Base-by-base conservation (phyloP, 1,140 invertebrate genomes). In the Meloidogyne chitwoodi region DNA sequence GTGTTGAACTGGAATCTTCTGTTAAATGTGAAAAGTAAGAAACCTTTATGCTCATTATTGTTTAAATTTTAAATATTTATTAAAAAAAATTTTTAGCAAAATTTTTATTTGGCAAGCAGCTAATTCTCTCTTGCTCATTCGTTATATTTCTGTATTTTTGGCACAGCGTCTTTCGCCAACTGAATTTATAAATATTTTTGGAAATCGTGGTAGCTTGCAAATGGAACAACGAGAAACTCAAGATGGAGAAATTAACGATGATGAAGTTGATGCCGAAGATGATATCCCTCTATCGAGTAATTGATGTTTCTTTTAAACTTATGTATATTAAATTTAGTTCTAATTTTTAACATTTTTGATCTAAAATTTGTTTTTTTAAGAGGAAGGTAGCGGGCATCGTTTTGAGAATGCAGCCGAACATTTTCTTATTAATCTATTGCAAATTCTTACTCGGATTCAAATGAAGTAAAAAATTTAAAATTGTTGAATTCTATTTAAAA, bases 71-170 rank as follows among this genome's bases (percentile, higher is more conserved):
- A 22, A 62, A 41, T 67, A 29, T 34, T 73, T 73, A 63, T 68
- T 24, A 24, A 44, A 2, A 22, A 68, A 56, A 38, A 64, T 56
- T 90, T 91, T 71, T 88, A 96, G 93, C 87, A 93, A 92, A 80
- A 91, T 95, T 88, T 92, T 94, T 81, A 92, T 93, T 65, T 98
- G 94, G 94, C 95, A 97, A 88, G 92, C 93, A 0, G 94, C 93
- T 87, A 98, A 98, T 89, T 93, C 93, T 0, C 88, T 98, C 38
- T 95, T 96, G 84, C 92, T 96, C 24, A 91, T 97, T 75, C 90
- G 95, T 73, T 92, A 92, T 81, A 90, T 95, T 73, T 91, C 92
- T 72, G 97, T 96, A 88, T 96, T 93, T 88, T 90, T 96, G 62
- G 92, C 95, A 22, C 88, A 91, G 81, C 89, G 90, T 71, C 84